These are phyloP conservation scores for Erebia aethiops DNA, from an alignment of 2,888 invertebrate species.

Conservation along the genomic window DNA sequence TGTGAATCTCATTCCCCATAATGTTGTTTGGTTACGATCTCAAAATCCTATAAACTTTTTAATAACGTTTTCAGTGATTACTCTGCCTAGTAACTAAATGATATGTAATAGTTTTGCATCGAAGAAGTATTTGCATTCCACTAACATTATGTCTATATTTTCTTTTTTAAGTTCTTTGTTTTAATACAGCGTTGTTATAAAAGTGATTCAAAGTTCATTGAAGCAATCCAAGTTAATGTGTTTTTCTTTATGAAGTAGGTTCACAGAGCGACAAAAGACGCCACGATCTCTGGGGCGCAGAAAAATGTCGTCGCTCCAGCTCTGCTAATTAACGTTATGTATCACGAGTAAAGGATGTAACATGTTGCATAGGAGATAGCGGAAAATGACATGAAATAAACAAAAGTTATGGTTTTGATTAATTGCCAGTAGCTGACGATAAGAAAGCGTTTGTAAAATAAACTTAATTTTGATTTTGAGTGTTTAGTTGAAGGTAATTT, in stretches of 20 bases:
- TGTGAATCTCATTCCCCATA: no score
- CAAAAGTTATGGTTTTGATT: no score
- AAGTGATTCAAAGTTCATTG: slow-evolving; percentile 19
- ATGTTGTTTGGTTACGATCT: no score
- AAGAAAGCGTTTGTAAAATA: no score
- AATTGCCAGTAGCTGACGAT: no score
- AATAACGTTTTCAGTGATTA: no score
- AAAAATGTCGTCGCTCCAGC: slow-evolving; percentile 33
- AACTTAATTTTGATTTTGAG: no score
- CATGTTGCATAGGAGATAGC: slow-evolving; percentile 12
- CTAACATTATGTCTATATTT: background rate
- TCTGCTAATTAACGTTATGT: slow-evolving; percentile 45
- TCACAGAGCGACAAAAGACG: slow-evolving; percentile 28
- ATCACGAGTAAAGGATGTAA: slow-evolving; percentile 37
- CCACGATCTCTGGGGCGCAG: slow-evolving; percentile 29
- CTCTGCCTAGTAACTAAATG: no score
- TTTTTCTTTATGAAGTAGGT: slow-evolving; percentile 19
- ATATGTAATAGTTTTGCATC: no score
- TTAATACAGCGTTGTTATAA: background rate
- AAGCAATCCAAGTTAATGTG: slow-evolving; percentile 10
- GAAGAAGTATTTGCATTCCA: no score
- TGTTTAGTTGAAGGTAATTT: no score
- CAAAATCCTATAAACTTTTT: no score
- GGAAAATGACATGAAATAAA: background rate
- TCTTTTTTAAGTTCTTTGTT: slow-evolving; percentile 4